Percentiles rank a stretch among this genome's conserved stretches.
These are phyloP conservation scores for Ispidina lecontei DNA, from an alignment of 2,797 vertebrate genomes.

Conservation along the genomic window DNA sequence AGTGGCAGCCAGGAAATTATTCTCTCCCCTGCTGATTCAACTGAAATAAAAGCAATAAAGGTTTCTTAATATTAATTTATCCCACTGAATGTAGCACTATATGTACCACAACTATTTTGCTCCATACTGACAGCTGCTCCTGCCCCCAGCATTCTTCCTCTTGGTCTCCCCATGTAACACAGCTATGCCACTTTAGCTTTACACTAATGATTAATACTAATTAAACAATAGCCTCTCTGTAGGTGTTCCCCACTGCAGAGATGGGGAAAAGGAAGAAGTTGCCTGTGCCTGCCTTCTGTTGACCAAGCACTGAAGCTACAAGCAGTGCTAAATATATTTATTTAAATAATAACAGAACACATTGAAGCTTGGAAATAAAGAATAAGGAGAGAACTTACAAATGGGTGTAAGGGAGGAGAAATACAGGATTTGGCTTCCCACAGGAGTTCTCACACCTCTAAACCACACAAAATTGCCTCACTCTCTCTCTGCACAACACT, in stretches of 20 bases:
- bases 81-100: not conserved
- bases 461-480: not conserved
- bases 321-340: not conserved
- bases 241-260: not conserved
- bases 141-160: not conserved
- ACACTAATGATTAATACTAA: not conserved
- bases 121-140: not conserved
- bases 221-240: not conserved
- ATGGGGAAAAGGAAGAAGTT: not conserved
- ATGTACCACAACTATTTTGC: not conserved
- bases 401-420: not conserved
- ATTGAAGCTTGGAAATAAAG: not conserved
- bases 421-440: not conserved
- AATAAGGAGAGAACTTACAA: not conserved
- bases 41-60: not conserved
- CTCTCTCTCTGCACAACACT: not conserved
- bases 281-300: not conserved
- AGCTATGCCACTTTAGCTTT: not conserved
- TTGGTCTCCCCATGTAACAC: not conserved
- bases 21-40: not conserved
- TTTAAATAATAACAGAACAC: not conserved
- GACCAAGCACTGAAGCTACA: not conserved
- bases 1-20: not conserved
- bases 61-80: too few species aligned
- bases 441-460: constrained; percentile 13